Base-by-base conservation (phyloP, 2,888 invertebrate genomes). In the Platycnemis pennipes region DNA sequence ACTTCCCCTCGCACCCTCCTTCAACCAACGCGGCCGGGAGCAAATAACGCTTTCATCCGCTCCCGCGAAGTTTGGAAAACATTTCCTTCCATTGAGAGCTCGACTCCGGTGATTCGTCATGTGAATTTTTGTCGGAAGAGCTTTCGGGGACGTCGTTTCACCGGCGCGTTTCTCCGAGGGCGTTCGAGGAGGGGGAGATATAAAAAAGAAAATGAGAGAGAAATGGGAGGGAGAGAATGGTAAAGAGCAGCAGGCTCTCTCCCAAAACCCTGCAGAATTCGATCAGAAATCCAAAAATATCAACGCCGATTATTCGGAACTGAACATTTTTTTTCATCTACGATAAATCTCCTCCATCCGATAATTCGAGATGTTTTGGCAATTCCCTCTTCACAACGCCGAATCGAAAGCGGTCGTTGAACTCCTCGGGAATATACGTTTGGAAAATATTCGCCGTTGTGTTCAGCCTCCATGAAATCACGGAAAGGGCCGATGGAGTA, bases 81-180 rank as follows among this genome's bases (percentile, higher is more conserved):
- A 77, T 77, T 77, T 77, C 37, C 31, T 37, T 77, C 77, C 37
- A 77, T 37, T 11, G 26, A 16, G 49, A 16, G 26, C 1, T 37
- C 37, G 77, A 37, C 77, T 77, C n/a, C 37, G 77, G 77, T 77
- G 77, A 77, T 77, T 77, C 77, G 77, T 77, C 77, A 77, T 77
- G 77, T 2, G 37, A 77, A 37, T 77, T 77, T 77, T 77, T 77
- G n/a, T 37, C 31, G 77, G 37, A 77, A 3, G 63, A n/a, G 31
- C 37, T 37, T 63, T 22, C 5, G 63, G 2, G 63, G 37, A 37
- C 77, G 63, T 31, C 77, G 77, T 37, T 77, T 77, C 11, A 16
- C 31, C n/a, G 13, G 8, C 77, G 77, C 11, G 8, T 37, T 4
- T n/a, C 7, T 63, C 11, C 31, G 37, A 77, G 37, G 37, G 37